Percentiles rank a stretch among this genome's conserved stretches.
Evolutionary conservation across 2,797 vertebrate genomes (phyloP).

Genomic region (Benthosema pterotum): DNA sequence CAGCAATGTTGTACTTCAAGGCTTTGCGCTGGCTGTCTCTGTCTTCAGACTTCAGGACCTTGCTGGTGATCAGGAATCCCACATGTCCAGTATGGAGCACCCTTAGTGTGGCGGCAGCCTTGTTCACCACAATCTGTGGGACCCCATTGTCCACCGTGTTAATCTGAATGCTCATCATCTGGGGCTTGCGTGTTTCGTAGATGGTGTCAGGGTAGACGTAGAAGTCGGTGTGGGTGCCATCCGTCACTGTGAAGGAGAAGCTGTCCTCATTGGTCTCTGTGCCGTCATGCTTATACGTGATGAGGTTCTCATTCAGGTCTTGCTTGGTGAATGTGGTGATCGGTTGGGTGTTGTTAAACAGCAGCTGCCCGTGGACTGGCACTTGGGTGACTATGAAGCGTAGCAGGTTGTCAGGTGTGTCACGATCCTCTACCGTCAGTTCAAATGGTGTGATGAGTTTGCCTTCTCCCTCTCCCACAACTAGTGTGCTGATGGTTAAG

Average conservation of each 20-base stretch:
- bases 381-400: conserved; percentile 85
- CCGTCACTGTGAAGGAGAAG: conserved; percentile 89
- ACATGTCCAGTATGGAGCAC: conserved; percentile 80
- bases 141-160: conserved; percentile 83
- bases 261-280: conserved; percentile 85
- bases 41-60: conserved; percentile 84
- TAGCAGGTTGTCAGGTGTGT: conserved; percentile 83
- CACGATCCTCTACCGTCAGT: conserved; percentile 85
- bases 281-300: conserved; percentile 86
- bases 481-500: conserved; percentile 80
- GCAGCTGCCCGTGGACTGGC: conserved; percentile 85
- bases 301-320: conserved; percentile 87
- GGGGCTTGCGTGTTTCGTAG: conserved; percentile 84
- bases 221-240: conserved; percentile 85
- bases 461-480: conserved; percentile 82
- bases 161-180: conserved; percentile 86
- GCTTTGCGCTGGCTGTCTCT: conserved; percentile 80
- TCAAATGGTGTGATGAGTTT: conserved; percentile 90
- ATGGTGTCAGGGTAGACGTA: conserved; percentile 86
- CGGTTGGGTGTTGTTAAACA: conserved; percentile 82
- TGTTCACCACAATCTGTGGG: conserved; percentile 87
- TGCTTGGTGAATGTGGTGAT: conserved; percentile 86
- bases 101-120: conserved; percentile 80
- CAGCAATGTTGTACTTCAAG: conserved; percentile 82
- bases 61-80: conserved; percentile 87